phyloP scores from a whole-genome alignment of 2,888 invertebrate species.

The Coelopa pilipes region DNA sequence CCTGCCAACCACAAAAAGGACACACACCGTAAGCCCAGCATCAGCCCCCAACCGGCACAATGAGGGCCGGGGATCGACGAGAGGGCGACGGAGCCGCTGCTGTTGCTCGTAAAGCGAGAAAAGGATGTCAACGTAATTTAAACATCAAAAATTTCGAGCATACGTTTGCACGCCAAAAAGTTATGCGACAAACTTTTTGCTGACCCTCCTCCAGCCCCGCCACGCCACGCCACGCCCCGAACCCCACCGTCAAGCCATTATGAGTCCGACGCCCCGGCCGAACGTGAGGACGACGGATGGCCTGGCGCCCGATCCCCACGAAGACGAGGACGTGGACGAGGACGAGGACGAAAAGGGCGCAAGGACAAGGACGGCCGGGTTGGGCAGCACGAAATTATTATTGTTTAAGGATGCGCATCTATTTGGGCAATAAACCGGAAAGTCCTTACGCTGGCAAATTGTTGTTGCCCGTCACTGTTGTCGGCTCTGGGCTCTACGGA shows the following conservation, averaged over 20 bases:
- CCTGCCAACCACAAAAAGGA: no score
- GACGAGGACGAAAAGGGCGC: slow-evolving; percentile 1
- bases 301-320: not conserved
- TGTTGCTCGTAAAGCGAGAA: slow-evolving; percentile 41
- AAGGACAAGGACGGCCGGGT: not conserved
- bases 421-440: slow-evolving; percentile 38
- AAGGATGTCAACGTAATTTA: slow-evolving; percentile 56
- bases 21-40: not conserved
- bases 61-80: not conserved
- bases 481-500: not conserved
- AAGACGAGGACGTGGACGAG: not conserved
- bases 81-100: slow-evolving; percentile 15
- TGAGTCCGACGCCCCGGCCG: not conserved
- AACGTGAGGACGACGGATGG: not conserved
- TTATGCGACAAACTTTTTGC: slow-evolving; percentile 14
- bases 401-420: slow-evolving; percentile 35
- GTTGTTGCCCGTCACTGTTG: slow-evolving; percentile 10
- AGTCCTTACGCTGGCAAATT: slow-evolving; percentile 43
- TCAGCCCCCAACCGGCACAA: not conserved
- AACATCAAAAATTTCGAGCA: slow-evolving; percentile 51
- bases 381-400: slow-evolving; percentile 30
- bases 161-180: slow-evolving; percentile 44
- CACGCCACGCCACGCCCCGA: not conserved
- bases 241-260: slow-evolving; percentile 29
- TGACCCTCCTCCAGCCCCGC: slow-evolving; percentile 30